A percentile compares a stretch with the other conserved stretches of the same genome.
These are phyloP conservation scores for Melanerpes aurifrons DNA, from an alignment of 2,113 vertebrate species.

Conservation along the genomic window DNA sequence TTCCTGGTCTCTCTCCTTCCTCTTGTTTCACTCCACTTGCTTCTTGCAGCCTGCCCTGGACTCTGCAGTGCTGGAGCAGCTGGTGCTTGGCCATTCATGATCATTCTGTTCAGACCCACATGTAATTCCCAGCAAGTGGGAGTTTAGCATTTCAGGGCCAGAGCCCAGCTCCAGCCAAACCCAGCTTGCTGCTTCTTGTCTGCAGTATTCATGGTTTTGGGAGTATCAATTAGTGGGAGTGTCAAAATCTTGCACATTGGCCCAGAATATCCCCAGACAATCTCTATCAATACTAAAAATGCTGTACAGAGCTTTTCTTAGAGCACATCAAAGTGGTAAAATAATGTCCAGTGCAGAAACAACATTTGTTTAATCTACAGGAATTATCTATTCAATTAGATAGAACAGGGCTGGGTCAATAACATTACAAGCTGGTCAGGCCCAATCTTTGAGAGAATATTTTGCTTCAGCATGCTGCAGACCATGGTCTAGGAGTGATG, in stretches of 20 bases:
- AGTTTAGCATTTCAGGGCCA: neutral
- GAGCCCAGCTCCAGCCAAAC: neutral
- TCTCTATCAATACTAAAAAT: neutral
- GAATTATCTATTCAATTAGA: neutral
- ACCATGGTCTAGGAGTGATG: fast-evolving
- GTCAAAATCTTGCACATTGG: fast-evolving
- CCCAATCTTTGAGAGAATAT: neutral
- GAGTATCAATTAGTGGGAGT: neutral
- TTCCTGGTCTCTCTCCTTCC: neutral
- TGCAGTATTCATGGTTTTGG: neutral
- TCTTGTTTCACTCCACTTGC: neutral
- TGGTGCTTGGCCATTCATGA: neutral
- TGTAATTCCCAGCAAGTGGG: fast-evolving
- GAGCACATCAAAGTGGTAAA: neutral
- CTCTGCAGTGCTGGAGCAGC: neutral
- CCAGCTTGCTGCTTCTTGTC: neutral
- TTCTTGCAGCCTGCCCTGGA: neutral
- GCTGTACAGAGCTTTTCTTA: neutral
- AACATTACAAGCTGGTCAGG: neutral
- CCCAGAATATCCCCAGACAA: neutral
- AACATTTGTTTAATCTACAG: neutral
- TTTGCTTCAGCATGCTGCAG: neutral
- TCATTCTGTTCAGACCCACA: neutral
- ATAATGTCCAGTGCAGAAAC: neutral
- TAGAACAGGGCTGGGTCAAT: fast-evolving